A percentile compares a stretch with the other conserved stretches of the same genome.
Conservation (phyloP, 2,888 invertebrate species). For the Galeopsomyia nigrocyanea region DNA sequence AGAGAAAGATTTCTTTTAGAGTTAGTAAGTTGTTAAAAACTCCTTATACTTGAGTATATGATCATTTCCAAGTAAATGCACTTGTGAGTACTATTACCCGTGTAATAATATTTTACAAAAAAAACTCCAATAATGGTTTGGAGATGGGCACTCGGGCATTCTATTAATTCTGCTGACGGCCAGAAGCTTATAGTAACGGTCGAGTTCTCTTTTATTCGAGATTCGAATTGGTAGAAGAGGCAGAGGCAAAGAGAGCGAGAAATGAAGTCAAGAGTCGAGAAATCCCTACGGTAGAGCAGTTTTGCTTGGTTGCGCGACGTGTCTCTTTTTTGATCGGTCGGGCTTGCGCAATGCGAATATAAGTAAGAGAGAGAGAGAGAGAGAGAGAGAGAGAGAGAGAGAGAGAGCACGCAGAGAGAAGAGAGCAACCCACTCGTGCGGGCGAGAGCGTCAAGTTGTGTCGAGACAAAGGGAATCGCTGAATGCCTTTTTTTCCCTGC, state of each 20-base stretch:
- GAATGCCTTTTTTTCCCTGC: slow-evolving; percentile 50
- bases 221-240: not conserved
- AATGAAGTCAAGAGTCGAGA: not conserved
- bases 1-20: too few species aligned
- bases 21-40: too few species aligned
- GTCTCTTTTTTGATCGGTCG: slow-evolving; percentile 35
- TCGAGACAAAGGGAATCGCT: slow-evolving; percentile 21
- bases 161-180: too few species aligned
- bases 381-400: not conserved
- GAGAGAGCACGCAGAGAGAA: not conserved
- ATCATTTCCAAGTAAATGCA: too few species aligned
- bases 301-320: slow-evolving; percentile 1
- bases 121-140: too few species aligned
- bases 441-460: too few species aligned
- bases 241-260: not conserved
- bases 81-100: too few species aligned
- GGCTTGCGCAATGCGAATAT: slow-evolving; percentile 9
- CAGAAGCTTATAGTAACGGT: too few species aligned
- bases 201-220: not conserved
- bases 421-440: not conserved
- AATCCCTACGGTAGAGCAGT: slow-evolving; percentile 9
- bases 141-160: too few species aligned
- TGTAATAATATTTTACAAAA: too few species aligned
- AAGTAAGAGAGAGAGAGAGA: slow-evolving; percentile 1
- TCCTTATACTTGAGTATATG: too few species aligned